Conservation (phyloP, 2,113 vertebrate genomes). For the Pyxicephalus adspersus region DNA sequence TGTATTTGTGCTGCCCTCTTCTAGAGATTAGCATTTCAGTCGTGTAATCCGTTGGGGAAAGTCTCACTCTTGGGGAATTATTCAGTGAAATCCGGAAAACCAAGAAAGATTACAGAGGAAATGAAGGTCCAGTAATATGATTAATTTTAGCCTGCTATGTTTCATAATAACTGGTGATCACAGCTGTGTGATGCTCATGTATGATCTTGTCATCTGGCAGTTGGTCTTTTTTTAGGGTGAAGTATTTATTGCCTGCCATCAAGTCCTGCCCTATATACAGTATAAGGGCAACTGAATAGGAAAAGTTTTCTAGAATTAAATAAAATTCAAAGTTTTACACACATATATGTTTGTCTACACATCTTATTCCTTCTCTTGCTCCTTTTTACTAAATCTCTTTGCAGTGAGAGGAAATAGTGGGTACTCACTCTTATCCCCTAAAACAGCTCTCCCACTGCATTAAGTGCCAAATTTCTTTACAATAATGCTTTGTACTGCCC, state of each 20-base stretch:
- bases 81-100: constrained; percentile 31
- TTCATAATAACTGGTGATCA: neutral
- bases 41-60: constrained; percentile 37
- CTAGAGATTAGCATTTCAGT: constrained; percentile 42
- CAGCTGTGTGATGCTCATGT: neutral
- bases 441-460: no score
- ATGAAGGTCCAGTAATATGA: constrained; percentile 16
- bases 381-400: no score
- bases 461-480: no score
- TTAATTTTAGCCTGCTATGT: neutral
- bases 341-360: no score
- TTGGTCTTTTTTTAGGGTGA: neutral
- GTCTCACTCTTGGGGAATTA: constrained; percentile 31
- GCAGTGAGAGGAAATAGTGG: no score
- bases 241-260: neutral
- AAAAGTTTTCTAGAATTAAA: no score
- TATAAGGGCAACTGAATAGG: no score
- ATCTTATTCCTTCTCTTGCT: no score
- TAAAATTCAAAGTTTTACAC: no score
- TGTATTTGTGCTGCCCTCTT: constrained; percentile 15
- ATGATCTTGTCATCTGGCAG: neutral
- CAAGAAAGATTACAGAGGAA: constrained; percentile 42
- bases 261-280: no score
- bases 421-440: no score
- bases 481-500: no score